phyloP scores from a whole-genome alignment of 2,888 invertebrate species.

The Andricus quercusramuli region DNA sequence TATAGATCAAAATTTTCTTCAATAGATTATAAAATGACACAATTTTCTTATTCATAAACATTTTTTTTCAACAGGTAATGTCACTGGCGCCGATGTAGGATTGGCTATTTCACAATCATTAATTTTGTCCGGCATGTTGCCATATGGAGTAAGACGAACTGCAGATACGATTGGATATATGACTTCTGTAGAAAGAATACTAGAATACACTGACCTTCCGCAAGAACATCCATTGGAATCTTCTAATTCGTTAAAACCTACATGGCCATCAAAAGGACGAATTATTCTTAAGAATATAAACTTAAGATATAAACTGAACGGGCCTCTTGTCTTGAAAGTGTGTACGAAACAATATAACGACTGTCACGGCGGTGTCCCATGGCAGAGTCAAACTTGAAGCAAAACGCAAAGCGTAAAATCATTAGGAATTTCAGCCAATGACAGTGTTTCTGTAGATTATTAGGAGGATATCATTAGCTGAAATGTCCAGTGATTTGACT shows the following conservation, averaged over 20 bases:
- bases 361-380: no score
- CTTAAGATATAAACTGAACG: constrained; percentile 83
- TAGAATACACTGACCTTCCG: constrained; percentile 88
- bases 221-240: constrained; percentile 80
- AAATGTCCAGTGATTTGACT: no score
- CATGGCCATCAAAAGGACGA: constrained; percentile 86
- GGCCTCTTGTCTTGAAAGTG: constrained; percentile 82
- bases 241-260: constrained; percentile 79
- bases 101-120: constrained; percentile 86
- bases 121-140: constrained; percentile 88
- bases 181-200: constrained; percentile 89
- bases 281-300: constrained; percentile 83
- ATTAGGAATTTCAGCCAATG: no score
- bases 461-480: no score
- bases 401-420: no score
- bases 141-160: constrained; percentile 88
- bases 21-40: neutral
- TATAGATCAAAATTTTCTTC: neutral
- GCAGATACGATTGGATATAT: constrained; percentile 87
- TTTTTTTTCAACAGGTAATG: neutral
- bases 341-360: neutral
- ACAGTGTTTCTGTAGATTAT: no score
- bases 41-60: neutral
- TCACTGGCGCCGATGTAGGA: constrained; percentile 84
- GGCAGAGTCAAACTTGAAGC: no score